Evolutionary conservation across 2,113 vertebrate species (phyloP).

Genomic region (Solea solea): DNA sequence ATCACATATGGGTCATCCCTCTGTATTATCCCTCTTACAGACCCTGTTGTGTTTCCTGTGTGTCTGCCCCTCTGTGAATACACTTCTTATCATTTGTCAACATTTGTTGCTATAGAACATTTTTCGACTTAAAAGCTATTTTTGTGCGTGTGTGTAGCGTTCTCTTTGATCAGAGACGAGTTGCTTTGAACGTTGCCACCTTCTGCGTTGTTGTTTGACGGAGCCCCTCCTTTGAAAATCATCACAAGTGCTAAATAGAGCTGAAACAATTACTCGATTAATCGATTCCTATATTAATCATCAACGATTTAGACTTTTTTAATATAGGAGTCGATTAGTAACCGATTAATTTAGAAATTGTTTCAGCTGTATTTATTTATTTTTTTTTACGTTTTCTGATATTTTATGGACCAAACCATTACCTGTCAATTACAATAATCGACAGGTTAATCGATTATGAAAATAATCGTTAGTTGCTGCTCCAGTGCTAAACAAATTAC

Average conservation of each 20-base stretch:
- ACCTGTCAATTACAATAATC: too few species aligned
- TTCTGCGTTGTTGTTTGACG: neutral
- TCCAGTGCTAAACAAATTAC: neutral
- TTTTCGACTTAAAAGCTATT: neutral
- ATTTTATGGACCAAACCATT: too few species aligned
- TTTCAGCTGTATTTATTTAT: too few species aligned
- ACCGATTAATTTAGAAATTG: too few species aligned
- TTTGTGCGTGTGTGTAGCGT: neutral
- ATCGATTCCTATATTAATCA: too few species aligned
- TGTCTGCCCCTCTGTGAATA: neutral
- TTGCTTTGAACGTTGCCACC: neutral
- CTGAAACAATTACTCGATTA: too few species aligned
- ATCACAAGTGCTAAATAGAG: neutral
- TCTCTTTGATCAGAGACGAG: constrained; percentile 15
- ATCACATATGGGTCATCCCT: neutral
- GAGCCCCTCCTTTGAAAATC: constrained; percentile 5
- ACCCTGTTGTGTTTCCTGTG: neutral
- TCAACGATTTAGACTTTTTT: too few species aligned
- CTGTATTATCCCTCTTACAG: neutral
- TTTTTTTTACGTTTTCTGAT: too few species aligned
- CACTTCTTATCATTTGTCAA: neutral
- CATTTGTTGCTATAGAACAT: neutral
- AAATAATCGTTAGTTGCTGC: too few species aligned
- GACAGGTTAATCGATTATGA: too few species aligned
- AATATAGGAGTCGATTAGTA: too few species aligned